Conservation (phyloP, 2,888 invertebrate species). For the Chrysolina americana region DNA sequence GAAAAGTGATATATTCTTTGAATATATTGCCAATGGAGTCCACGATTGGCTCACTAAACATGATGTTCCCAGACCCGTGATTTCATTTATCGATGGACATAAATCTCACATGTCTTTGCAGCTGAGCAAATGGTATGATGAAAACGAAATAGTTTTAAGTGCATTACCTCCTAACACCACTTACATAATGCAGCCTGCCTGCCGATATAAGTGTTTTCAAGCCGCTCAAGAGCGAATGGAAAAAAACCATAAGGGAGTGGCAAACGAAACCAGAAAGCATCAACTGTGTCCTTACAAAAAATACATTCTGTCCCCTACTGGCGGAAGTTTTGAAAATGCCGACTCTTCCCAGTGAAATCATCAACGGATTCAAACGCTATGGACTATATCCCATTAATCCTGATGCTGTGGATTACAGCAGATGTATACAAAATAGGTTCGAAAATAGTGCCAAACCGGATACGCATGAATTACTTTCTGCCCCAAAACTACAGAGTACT, state of each 20-base stretch:
- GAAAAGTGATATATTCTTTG: conserved; percentile 38
- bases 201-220: conserved; percentile 42
- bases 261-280: conserved; percentile 28
- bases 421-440: conserved; percentile 31
- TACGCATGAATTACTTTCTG: no score
- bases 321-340: conserved; percentile 29
- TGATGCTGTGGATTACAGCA: conserved; percentile 43
- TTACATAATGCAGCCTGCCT: conserved; percentile 37
- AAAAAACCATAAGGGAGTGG: conserved; percentile 35
- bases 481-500: no score
- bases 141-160: conserved; percentile 54
- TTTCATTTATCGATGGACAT: conserved; percentile 58
- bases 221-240: background rate
- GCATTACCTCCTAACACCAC: conserved; percentile 39
- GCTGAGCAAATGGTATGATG: conserved; percentile 51
- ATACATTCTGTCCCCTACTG: conserved; percentile 51
- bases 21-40: conserved; percentile 35
- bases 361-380: conserved; percentile 49
- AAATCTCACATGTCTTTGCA: conserved; percentile 53
- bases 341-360: conserved; percentile 36
- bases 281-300: conserved; percentile 15
- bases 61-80: conserved; percentile 45
- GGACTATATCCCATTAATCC: conserved; percentile 49
- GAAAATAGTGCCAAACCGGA: conserved; percentile 10
- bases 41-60: conserved; percentile 29